Percentiles rank a stretch among this genome's conserved stretches.
Evolutionary conservation across 2,113 vertebrate species (phyloP).

Genomic region (Aspidoscelis tigris): DNA sequence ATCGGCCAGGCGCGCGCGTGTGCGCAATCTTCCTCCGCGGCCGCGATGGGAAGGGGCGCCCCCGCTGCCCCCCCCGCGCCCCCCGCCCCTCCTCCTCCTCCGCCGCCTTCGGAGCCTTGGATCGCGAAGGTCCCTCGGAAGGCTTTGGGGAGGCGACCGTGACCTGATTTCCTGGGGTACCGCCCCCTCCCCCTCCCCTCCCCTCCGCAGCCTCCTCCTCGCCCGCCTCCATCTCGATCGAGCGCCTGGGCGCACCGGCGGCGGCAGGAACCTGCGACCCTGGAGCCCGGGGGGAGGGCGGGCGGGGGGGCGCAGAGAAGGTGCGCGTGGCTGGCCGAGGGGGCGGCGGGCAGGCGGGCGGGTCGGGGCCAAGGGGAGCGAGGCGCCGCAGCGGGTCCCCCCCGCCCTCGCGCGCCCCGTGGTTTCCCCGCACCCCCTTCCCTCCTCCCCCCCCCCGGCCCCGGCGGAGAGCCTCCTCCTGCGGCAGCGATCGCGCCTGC

Average conservation of each 20-base stretch:
- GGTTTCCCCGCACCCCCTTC: too few relatives aligned
- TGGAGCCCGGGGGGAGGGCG: not conserved
- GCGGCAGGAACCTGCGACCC: not conserved
- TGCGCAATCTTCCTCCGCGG: not conserved
- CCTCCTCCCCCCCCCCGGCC: too few relatives aligned
- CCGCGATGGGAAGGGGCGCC: constrained; percentile 2
- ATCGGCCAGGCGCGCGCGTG: constrained; percentile 35
- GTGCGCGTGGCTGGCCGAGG: not conserved
- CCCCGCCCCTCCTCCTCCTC: not conserved
- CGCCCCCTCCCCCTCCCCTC: not conserved
- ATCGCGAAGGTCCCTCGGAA: constrained; percentile 41
- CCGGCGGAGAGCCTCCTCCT: too few relatives aligned
- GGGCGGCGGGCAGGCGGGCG: not conserved
- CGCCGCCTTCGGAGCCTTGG: not conserved
- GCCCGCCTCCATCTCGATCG: not conserved
- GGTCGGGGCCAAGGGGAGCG: not conserved
- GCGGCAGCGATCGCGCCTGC: too few relatives aligned
- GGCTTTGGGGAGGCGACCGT: constrained; percentile 36
- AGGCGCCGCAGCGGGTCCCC: too few relatives aligned
- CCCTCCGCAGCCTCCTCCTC: not conserved
- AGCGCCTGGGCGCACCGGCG: not conserved
- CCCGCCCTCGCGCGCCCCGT: too few relatives aligned
- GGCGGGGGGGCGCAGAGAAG: not conserved
- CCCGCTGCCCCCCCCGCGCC: not conserved
- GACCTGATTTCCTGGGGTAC: constrained; percentile 50